phyloP scores from a whole-genome alignment of 2,888 invertebrate species.

The Protodeltote pygarga region DNA sequence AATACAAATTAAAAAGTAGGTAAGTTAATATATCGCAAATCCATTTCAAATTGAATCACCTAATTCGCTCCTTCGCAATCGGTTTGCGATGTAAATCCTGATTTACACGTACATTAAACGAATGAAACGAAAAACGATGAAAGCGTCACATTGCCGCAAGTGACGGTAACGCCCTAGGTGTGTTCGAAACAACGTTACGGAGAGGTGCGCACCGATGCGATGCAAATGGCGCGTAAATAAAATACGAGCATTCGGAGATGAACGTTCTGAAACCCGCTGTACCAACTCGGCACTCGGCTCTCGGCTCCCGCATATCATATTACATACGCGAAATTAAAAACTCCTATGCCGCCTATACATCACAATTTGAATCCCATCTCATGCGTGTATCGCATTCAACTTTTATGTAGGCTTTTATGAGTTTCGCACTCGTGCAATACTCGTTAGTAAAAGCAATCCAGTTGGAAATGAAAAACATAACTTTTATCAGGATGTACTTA shows the following conservation, averaged over 20 bases:
- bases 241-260: conserved; percentile 63
- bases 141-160: conserved; percentile 26
- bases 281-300: conserved; percentile 27
- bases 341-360: conserved; percentile 47
- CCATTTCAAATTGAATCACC: conserved; percentile 34
- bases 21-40: conserved; percentile 14
- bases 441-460: background rate
- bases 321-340: conserved; percentile 62
- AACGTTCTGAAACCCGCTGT: conserved; percentile 45
- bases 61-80: conserved; percentile 28
- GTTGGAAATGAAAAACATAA: conserved; percentile 2
- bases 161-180: conserved; percentile 38
- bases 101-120: conserved; percentile 34
- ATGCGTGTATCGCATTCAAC: conserved; percentile 31
- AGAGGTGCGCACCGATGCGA: conserved; percentile 50
- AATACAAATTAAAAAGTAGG: conserved; percentile 7
- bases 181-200: conserved; percentile 48
- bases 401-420: conserved; percentile 23
- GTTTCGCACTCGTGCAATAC: conserved; percentile 17
- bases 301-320: conserved; percentile 47
- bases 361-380: conserved; percentile 53
- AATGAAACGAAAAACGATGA: too few species aligned
- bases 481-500: background rate
- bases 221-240: conserved; percentile 79
- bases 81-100: conserved; percentile 28